Base-by-base conservation (phyloP, 2,797 vertebrate species). In the Anomalospiza imberbis region DNA sequence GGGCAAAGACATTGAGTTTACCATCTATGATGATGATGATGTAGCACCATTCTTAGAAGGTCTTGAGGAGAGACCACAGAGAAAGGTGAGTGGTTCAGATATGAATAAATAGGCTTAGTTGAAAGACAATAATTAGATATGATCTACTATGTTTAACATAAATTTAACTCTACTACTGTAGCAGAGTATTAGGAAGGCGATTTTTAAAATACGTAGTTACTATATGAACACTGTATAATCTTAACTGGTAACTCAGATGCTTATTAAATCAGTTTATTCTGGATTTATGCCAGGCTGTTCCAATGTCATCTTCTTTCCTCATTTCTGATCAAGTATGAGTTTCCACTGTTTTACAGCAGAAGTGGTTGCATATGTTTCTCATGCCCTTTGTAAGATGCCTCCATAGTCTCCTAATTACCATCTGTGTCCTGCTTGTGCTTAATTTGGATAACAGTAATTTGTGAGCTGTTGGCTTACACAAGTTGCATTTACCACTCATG, bases 1-100 rank as follows among this genome's bases (percentile, higher is more conserved):
- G 97, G 99, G 99, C 24, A 99, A 99, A 96, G 99, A 99, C 13
- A 98, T 98, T 98, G 99, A 99, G 97, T 99, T 99, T 87, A 98
- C 97, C 42, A 99, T 99, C 96, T 99, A 99, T 57, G 99, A 99
- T 3, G 99, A 99, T n/a, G 98, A 99, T 65, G 99, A 99, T 1
- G 99, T 99, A 21, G 98, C 99, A 48, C 95, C 98, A 2, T 99
- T 99, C 98, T 98, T 99, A 92, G 99, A 99, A 96, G 99, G 99
- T 22, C 98, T 99, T 93, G 99, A 99, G 98, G 99, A 99, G 97
- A 98, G 99, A 85, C 99, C 99, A 7, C 99, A 99, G 97, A 99
- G 99, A 97, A 99, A 98, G 98, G 98, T 99, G 73, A 40, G 87
- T 83, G 42, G 3, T 67, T 91, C 50, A 48, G 50, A 28, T 51